Percentiles rank a stretch among this genome's conserved stretches.
phyloP scores from a whole-genome alignment of 1,140 invertebrate species.

The Atta colombica region DNA sequence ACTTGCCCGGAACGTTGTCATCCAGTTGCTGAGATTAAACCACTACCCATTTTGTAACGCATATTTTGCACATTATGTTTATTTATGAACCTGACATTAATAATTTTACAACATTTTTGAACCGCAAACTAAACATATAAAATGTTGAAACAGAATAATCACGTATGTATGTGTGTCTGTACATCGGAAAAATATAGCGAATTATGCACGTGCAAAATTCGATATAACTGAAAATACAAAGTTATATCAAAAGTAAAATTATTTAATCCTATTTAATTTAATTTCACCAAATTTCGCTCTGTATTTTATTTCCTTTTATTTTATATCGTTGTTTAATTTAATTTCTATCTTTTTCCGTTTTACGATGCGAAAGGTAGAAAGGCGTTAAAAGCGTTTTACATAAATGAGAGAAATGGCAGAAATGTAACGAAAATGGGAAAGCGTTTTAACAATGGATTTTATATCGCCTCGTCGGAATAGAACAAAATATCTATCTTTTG shows the following conservation, averaged over 20 bases:
- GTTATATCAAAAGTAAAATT: background rate
- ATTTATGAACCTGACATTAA: constrained; percentile 7
- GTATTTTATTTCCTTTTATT: background rate
- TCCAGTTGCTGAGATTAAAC: constrained; percentile 45
- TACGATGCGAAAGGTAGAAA: background rate
- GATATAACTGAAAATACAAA: background rate
- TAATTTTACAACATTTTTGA: background rate
- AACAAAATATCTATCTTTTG: constrained; percentile 18
- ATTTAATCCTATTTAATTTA: constrained; percentile 10
- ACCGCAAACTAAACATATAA: background rate
- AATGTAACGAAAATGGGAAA: background rate
- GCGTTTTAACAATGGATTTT: constrained; percentile 38
- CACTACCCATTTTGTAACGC: background rate
- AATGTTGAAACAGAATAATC: background rate
- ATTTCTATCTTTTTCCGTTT: background rate
- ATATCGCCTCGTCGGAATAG: constrained; percentile 25
- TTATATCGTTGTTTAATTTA: background rate
- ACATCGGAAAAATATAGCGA: background rate
- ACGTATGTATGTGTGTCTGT: background rate
- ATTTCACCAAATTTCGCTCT: background rate
- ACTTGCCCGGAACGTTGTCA: constrained; percentile 40
- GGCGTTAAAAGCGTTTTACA: background rate
- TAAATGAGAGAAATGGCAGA: background rate
- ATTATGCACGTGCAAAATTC: background rate
- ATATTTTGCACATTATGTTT: background rate